A percentile compares a stretch with the other conserved stretches of the same genome.
Conservation (phyloP, 1,140 invertebrate species). For the Anoplophora glabripennis region DNA sequence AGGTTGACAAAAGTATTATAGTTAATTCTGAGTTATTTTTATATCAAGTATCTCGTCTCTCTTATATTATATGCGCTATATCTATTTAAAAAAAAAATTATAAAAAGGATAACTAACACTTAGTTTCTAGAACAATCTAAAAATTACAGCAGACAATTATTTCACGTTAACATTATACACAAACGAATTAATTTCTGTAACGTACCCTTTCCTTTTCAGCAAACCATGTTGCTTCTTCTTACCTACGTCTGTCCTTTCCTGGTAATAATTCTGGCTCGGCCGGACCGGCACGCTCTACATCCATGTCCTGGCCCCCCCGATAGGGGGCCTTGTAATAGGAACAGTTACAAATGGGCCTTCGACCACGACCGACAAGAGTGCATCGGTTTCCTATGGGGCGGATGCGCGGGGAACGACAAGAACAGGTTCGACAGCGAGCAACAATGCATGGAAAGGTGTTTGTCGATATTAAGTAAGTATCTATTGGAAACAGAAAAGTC, state of each 20-base stretch:
- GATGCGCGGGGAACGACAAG: constrained; percentile 70
- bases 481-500: too few relatives aligned
- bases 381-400: constrained; percentile 71
- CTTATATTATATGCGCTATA: too few relatives aligned
- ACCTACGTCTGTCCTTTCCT: constrained; percentile 13
- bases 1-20: too few relatives aligned
- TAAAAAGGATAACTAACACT: too few relatives aligned
- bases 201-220: not conserved
- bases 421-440: constrained; percentile 74
- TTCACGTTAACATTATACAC: too few relatives aligned
- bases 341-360: constrained; percentile 70
- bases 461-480: constrained; percentile 25
- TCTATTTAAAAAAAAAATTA: too few relatives aligned
- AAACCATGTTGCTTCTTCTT: constrained; percentile 20
- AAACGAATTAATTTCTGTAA: too few relatives aligned
- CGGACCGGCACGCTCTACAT: constrained; percentile 21
- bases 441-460: constrained; percentile 66
- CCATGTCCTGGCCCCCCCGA: constrained; percentile 50
- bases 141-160: too few relatives aligned
- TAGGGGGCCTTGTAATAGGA: constrained; percentile 64
- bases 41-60: too few relatives aligned
- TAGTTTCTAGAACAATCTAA: too few relatives aligned
- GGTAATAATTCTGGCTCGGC: constrained; percentile 19
- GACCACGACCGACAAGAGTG: constrained; percentile 65
- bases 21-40: too few relatives aligned